Base-by-base conservation (phyloP, 2,113 vertebrate species). In the Philantomba maxwellii region DNA sequence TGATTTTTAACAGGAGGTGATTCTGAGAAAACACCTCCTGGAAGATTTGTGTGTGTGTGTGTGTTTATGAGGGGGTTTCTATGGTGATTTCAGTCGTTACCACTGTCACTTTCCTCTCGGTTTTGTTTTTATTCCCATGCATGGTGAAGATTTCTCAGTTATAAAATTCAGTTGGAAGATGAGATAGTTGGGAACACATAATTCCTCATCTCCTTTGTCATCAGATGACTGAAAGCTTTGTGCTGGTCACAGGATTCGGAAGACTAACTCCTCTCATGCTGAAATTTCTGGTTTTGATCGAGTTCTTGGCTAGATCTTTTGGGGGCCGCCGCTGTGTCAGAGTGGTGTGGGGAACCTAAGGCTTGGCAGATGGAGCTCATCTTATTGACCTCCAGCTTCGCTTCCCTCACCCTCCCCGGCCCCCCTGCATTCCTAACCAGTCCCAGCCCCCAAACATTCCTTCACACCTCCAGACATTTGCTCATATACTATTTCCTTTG, bases 231-330 rank as follows among this genome's bases (percentile, higher is more conserved):
- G 66, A 92, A 89, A 87, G 39, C 66, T 83, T 43, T 60, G 49
- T 70, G 77, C 60, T 91, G 51, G 43, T 78, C 87, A 82, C 66
- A 73, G 84, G 75, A 84, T 73, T 95, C 77, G 49, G 85, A 95
- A 92, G 92, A 73, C 30, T 66, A 86, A 70, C 57, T 70, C 58
- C 55, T 39, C n/a, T 95, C 58, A 25, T 45, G 30, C 23, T 82
- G 90, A 78, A 92, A 60, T 89, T 94, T 77, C 95, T 93, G 57
- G 94, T 89, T 96, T 91, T 94, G 93, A 86, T 45, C 51, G 58
- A 89, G 30, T 83, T 97, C 83, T 90, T 89, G 88, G 87, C 51
- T 78, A 47, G 85, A 53, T 82, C 80, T 80, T 89, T 80, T 15
- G 13, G 70, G 84, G 84, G 49, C 73, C 70, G 36, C 82, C 11